A percentile compares a stretch with the other conserved stretches of the same genome.
These are phyloP conservation scores for Zalophus californianus DNA, from an alignment of 2,797 vertebrate genomes.

Conservation along the genomic window DNA sequence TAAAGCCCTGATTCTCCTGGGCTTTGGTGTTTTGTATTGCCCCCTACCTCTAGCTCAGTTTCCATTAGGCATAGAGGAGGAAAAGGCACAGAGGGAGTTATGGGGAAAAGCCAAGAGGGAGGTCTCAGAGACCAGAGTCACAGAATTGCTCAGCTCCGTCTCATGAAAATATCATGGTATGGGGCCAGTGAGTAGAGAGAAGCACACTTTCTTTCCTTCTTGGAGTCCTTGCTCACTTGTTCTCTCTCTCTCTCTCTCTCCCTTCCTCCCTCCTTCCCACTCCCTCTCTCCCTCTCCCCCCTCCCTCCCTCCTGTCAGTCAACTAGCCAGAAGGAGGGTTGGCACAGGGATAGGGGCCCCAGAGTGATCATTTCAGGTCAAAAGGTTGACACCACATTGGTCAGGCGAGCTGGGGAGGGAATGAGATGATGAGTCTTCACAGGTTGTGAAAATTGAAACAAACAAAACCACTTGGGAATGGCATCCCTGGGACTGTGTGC, in stretches of 20 bases:
- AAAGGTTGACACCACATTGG: neutral
- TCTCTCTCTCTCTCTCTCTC: neutral
- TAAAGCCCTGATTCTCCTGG: neutral
- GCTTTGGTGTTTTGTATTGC: neutral
- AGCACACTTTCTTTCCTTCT: neutral
- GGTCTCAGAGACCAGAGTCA: constrained; percentile 17
- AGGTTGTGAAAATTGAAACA: constrained; percentile 25
- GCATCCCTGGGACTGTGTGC: neutral
- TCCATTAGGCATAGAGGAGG: neutral
- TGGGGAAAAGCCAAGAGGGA: neutral
- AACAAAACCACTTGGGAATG: neutral
- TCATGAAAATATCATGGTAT: constrained; percentile 34
- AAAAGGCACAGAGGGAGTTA: neutral
- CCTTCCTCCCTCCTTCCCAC: neutral
- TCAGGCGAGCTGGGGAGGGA: neutral
- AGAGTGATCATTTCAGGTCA: constrained; percentile 31
- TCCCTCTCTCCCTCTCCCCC: neutral
- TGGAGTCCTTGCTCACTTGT: neutral
- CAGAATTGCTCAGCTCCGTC: constrained; percentile 14
- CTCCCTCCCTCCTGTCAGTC: neutral
- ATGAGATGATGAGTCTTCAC: neutral
- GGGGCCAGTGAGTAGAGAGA: neutral
- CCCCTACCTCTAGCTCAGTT: neutral
- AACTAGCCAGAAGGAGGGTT: neutral
- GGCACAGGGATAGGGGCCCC: neutral